phyloP scores from a whole-genome alignment of 2,113 vertebrate genomes.

The Cyprinus carpio region DNA sequence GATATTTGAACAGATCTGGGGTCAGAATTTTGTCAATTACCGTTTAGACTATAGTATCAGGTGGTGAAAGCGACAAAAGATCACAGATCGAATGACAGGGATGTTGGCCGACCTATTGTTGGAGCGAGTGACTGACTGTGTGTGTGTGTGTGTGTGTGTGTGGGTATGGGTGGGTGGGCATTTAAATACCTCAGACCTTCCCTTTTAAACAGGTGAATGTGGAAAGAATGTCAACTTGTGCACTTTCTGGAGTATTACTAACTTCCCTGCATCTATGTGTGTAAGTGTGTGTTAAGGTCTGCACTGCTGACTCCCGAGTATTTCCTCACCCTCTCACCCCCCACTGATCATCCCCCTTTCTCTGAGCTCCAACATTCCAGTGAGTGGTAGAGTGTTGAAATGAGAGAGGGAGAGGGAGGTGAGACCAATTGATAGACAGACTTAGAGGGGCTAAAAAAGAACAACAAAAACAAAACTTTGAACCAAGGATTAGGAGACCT shows the following conservation, averaged over 20 bases:
- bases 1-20: neutral
- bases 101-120: conserved; percentile 26
- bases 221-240: conserved; percentile 3
- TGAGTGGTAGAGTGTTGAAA: conserved; percentile 66
- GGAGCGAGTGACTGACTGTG: neutral
- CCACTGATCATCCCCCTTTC: conserved; percentile 30
- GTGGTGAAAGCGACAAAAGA: conserved; percentile 14
- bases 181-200: neutral
- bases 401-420: conserved; percentile 65
- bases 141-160: neutral
- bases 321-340: conserved; percentile 60
- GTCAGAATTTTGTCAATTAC: neutral
- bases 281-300: conserved; percentile 41
- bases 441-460: conserved; percentile 61
- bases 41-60: neutral
- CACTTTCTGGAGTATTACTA: neutral
- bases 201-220: conserved; percentile 29
- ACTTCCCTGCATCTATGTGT: conserved; percentile 14
- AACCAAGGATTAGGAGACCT: conserved; percentile 68
- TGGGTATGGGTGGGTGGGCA: neutral
- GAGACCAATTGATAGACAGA: conserved; percentile 66
- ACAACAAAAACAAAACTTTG: conserved; percentile 65
- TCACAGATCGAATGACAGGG: conserved; percentile 24
- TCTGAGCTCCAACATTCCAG: conserved; percentile 72
- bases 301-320: conserved; percentile 67